Evolutionary conservation across 1,140 invertebrate genomes (phyloP), one percentile per base, ranked within the genome.

Genomic region (Penaeus japonicus): DNA sequence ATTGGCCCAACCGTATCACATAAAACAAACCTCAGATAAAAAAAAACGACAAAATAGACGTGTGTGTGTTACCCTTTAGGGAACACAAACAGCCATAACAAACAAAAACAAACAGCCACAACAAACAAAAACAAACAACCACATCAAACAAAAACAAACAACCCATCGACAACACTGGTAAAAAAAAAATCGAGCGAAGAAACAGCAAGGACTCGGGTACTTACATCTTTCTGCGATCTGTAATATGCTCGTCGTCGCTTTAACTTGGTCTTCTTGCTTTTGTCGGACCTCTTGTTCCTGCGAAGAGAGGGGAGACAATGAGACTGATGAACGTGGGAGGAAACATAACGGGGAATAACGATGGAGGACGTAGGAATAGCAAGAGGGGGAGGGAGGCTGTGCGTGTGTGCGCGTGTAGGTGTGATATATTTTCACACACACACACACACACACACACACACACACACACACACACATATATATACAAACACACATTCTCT

Each of bases 251-350:
- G 39, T 17, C 86, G 59, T 75, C 86, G 57, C 24, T 88, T 88
- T 83, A 88, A 57, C 47, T 88, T 88, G 0, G 79, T 80, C 54
- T 88, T 88, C 86, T 88, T 88, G 30, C 57, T 57, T 73, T 88
- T 88, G 39, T 88, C 86, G n/a, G 86, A 53, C 30, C 86, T n/a
- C 65, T 88, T 88, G 80, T 83, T 75, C 39, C 84, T 85, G 84
- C 39, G 39, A 12, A 7, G 39, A 10, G 39, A 47, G 39, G 12
- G 7, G 12, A 47, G 39, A 39, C 7, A 47, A 47, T 47, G 12
- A 47, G 39, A 47, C 0, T 2, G 39, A 47, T 2, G 12, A 0
- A 7, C 39, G 39, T 2, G 39, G 7, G 39, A 47, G 2, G 12
- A 12, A 12, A 47, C 12, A 12, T 30, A 73, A 22, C 59, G 32